Percentiles rank a stretch among this genome's conserved stretches.
These are phyloP conservation scores for Euura saliciscinereae DNA, from an alignment of 1,140 invertebrate genomes.

Conservation along the genomic window DNA sequence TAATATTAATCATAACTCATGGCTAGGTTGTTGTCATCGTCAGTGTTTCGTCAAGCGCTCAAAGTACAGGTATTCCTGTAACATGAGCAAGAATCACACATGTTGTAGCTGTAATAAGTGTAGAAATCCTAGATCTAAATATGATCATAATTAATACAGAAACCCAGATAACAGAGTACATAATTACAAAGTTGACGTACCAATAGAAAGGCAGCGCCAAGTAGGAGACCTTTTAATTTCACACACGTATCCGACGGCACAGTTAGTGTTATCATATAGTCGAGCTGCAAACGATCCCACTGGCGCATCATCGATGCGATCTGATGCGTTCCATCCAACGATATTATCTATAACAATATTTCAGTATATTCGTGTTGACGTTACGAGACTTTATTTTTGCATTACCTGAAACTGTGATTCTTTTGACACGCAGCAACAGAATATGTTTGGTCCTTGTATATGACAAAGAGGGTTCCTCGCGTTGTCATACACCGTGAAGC, in stretches of 20 bases:
- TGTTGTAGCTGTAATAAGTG: background rate
- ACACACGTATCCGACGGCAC: slow-evolving; percentile 37
- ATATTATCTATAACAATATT: slow-evolving; percentile 34
- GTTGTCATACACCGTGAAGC: slow-evolving; percentile 44
- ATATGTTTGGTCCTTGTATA: slow-evolving; percentile 42
- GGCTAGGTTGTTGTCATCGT: background rate
- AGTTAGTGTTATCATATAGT: slow-evolving; percentile 41
- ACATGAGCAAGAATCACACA: slow-evolving; percentile 13
- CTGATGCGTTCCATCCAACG: slow-evolving; percentile 38
- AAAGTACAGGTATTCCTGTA: slow-evolving; percentile 37
- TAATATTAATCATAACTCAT: no score
- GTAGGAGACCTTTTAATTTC: slow-evolving; percentile 44
- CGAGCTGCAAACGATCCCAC: slow-evolving; percentile 37
- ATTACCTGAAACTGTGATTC: slow-evolving; percentile 45
- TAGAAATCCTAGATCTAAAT: slow-evolving; percentile 9
- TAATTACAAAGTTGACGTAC: slow-evolving; percentile 25
- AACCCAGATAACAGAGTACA: no score
- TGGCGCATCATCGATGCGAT: slow-evolving; percentile 45
- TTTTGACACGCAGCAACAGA: slow-evolving; percentile 41
- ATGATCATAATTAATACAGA: background rate
- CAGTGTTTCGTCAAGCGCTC: slow-evolving; percentile 8
- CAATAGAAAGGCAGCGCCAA: slow-evolving; percentile 46
- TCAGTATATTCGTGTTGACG: no score
- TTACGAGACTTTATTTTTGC: background rate
- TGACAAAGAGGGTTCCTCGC: slow-evolving; percentile 28